Percentiles rank a stretch among this genome's conserved stretches.
Evolutionary conservation across 2,113 vertebrate species (phyloP).

Genomic region (Neolamprologus fasciatus): DNA sequence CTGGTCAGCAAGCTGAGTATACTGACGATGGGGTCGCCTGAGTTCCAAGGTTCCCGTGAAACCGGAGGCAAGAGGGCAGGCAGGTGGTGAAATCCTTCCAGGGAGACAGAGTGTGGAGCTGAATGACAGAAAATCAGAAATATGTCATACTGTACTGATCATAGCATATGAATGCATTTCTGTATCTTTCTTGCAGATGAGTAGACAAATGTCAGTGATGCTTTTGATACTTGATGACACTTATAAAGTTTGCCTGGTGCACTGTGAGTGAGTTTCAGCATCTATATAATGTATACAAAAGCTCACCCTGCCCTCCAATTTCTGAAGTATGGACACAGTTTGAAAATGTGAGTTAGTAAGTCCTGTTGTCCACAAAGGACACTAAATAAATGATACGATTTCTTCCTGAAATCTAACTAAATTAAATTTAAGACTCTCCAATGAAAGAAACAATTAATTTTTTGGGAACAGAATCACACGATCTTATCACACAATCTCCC

Average conservation of each 20-base stretch:
- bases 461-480: background rate
- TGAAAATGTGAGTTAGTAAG: background rate
- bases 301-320: background rate
- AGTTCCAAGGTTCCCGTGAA: background rate
- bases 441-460: background rate
- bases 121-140: background rate
- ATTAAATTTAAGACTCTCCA: background rate
- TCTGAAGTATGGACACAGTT: background rate
- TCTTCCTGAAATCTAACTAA: background rate
- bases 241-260: background rate
- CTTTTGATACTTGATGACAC: background rate
- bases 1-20: background rate
- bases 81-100: background rate
- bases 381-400: background rate
- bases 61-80: background rate
- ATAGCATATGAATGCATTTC: background rate
- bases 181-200: background rate
- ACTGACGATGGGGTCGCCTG: rapidly evolving
- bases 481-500: background rate
- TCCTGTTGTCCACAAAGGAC: background rate
- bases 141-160: background rate
- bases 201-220: background rate
- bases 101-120: background rate
- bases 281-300: background rate
- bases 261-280: rapidly evolving